Evolutionary conservation across 2,888 invertebrate genomes (phyloP).

Genomic region (Camptogramma bilineatum): DNA sequence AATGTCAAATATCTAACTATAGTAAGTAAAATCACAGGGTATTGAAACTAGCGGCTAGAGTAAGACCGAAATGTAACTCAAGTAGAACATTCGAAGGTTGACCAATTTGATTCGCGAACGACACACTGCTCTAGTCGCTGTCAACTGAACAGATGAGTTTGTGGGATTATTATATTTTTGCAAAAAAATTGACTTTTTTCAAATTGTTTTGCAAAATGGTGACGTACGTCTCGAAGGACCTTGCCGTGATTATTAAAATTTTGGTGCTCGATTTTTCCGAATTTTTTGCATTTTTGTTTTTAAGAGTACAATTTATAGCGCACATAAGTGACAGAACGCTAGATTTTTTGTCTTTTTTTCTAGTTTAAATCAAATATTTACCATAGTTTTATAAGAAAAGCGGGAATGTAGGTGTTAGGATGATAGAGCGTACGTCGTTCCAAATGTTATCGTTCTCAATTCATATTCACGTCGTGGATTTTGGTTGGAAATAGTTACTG

Average conservation of each 20-base stretch:
- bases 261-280: slow-evolving; percentile 54
- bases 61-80: too few species aligned
- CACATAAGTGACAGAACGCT: slow-evolving; percentile 55
- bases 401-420: slow-evolving; percentile 59
- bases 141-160: too few species aligned
- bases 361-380: slow-evolving; percentile 56
- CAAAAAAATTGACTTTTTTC: too few species aligned
- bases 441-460: too few species aligned
- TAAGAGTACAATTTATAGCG: slow-evolving; percentile 52
- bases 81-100: too few species aligned
- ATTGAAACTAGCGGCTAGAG: too few species aligned
- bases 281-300: slow-evolving; percentile 51
- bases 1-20: too few species aligned
- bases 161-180: too few species aligned
- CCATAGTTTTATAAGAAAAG: slow-evolving; percentile 56
- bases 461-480: too few species aligned
- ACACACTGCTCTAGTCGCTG: too few species aligned
- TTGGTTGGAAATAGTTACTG: slow-evolving; percentile 11
- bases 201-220: background rate
- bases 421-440: slow-evolving; percentile 62
- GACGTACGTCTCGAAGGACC: background rate
- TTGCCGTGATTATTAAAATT: slow-evolving; percentile 15
- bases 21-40: too few species aligned
- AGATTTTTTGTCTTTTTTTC: slow-evolving; percentile 50
- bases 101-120: too few species aligned